phyloP scores from a whole-genome alignment of 1,140 invertebrate species.

The Heliconius nattereri region DNA sequence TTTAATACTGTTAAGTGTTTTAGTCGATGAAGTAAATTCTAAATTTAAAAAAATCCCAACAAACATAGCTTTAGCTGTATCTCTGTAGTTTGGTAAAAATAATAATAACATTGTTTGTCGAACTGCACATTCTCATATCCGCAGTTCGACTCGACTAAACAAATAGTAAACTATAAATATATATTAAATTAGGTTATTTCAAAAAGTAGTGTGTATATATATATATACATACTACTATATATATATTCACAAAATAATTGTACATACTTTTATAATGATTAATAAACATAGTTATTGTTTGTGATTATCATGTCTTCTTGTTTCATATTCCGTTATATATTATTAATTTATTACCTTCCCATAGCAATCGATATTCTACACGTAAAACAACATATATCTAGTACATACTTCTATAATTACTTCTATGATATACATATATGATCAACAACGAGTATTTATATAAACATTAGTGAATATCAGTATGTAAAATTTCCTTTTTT shows the following conservation, averaged over 20 bases:
- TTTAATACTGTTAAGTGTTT: neutral
- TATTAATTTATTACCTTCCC: neutral
- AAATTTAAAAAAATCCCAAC: no score
- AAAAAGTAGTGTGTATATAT: no score
- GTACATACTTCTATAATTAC: constrained; percentile 22
- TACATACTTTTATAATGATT: neutral
- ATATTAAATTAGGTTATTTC: neutral
- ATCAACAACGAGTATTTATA: constrained; percentile 53
- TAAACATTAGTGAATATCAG: neutral
- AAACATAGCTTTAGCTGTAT: no score
- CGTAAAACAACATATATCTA: constrained; percentile 27
- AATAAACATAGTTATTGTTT: constrained; percentile 9
- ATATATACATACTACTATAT: no score
- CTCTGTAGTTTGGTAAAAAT: no score
- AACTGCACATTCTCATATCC: neutral
- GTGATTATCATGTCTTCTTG: neutral
- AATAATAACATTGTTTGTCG: no score
- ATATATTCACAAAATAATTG: neutral
- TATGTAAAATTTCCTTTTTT: neutral
- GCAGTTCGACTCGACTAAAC: neutral
- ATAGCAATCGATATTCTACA: constrained; percentile 6
- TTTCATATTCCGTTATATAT: neutral
- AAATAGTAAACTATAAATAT: neutral
- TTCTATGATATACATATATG: constrained; percentile 46
- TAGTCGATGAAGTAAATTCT: no score